phyloP scores from a whole-genome alignment of 2,888 invertebrate species.

The Drosophila fungiperda region DNA sequence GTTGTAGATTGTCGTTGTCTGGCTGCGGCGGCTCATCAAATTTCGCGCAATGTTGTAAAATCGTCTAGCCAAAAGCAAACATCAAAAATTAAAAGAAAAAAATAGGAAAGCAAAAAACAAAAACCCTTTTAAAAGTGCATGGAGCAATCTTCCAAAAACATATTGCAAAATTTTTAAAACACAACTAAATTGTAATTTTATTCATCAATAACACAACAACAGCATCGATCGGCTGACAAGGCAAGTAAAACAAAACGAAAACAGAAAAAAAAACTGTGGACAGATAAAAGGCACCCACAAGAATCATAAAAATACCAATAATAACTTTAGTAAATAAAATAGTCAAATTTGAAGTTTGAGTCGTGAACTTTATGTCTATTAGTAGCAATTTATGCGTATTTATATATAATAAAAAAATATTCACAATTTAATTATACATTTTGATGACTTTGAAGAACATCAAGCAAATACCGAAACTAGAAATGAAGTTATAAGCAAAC shows the following conservation, averaged over 20 bases:
- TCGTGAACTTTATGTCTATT: constrained; percentile 39
- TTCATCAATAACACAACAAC: background rate
- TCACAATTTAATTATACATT: constrained; percentile 54
- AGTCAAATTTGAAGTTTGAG: constrained; percentile 2
- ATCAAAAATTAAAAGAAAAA: background rate
- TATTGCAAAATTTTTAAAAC: constrained; percentile 21
- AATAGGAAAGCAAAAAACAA: constrained; percentile 1
- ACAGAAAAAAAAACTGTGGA: background rate
- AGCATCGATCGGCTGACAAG: constrained; percentile 25
- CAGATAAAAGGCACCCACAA: constrained; percentile 27
- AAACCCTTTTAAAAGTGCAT: constrained; percentile 35
- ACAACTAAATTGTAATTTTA: constrained; percentile 16
- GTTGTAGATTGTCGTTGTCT: constrained; percentile 75
- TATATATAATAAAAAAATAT: constrained; percentile 49
- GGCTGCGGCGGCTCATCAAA: constrained; percentile 62
- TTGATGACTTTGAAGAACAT: constrained; percentile 50
- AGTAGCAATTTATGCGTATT: constrained; percentile 51
- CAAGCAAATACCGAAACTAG: constrained; percentile 55
- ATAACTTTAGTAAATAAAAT: constrained; percentile 36
- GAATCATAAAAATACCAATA: constrained; percentile 19
- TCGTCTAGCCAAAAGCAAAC: constrained; percentile 19
- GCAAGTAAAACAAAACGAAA: constrained; percentile 37
- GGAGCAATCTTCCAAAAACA: constrained; percentile 9
- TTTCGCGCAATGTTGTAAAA: constrained; percentile 48
- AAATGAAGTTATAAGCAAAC: constrained; percentile 52